Base-by-base conservation (phyloP, 2,113 vertebrate genomes). In the Aleadryas rufinucha region DNA sequence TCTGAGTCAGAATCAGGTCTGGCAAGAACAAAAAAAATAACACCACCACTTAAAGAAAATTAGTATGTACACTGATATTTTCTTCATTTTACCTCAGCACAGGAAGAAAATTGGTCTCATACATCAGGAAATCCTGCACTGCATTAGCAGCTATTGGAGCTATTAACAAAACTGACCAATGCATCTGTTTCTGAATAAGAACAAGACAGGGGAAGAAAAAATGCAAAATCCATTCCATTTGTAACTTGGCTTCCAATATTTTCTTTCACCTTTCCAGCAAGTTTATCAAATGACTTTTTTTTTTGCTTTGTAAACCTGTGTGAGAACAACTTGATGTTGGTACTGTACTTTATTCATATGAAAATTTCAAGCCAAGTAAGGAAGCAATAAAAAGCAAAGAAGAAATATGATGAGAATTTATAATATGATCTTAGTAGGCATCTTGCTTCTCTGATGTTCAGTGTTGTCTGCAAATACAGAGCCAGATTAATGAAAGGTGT, bases 311-410 rank as follows among this genome's bases (percentile, higher is more conserved):
- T 92, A 97, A 96, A 92, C 44, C 31, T 85, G 44, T 41, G 16
- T 59, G 42, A 95, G 50, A 96, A 92, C 83, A 93, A 93, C 56
- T 92, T 61, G 54, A 87, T 89, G 52, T 26, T 80, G 44, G 16
- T 59, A 65, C 56, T 77, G 65, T 91, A 91, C 96, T 97, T 96
- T 92, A 97, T 89, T 96, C 72, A 70, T 78, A 95, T 93, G 79
- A 97, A 98, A 96, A 96, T 88, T 79, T 96, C 95, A 97, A 95
- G 52, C 59, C 57, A 95, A 19, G 31, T 91, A 93, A 92, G 80
- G 45, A 96, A 95, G 78, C 68, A 83, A 97, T 95, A 95, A 94
- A 98, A 97, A 93, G 35, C 26, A 85, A 87, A 77, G 49, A 91
- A 96, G 80, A 97, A 97, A 96, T 94, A 90, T 2, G 24, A 75